Evolutionary conservation across 2,113 vertebrate genomes (phyloP), one percentile per base, ranked within the genome.

Genomic region (Sarotherodon lohbergeri): DNA sequence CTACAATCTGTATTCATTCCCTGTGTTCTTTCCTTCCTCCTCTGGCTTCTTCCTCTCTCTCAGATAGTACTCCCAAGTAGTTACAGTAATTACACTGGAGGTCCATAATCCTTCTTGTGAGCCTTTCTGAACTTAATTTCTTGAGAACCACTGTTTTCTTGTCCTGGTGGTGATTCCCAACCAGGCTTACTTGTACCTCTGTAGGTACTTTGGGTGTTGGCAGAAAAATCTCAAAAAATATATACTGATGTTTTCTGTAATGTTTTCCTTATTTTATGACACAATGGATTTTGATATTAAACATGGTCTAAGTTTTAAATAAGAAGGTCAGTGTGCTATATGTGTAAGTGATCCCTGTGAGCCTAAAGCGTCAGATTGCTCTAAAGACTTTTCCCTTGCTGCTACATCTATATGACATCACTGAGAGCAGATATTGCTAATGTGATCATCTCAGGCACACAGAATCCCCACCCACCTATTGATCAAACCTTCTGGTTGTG

Each of bases 1-100:
- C 88, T 78, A 36, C 86, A 27, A 32, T 83, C 57, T 56, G 9
- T 83, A 79, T 90, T 91, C 82, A 10, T 86, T 63, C 56, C 86
- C 80, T 80, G 56, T 87, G 83, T 16, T 63, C 32, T 85, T 46
- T 86, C 86, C 73, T 84, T 79, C 81, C 46, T 86, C 86, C 68
- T 82, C 59, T 84, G 50, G 41, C 9, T 17, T 59, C 46, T 76
- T 87, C 68, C 87, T 85, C 36, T 76, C 50, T 86, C 56, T 86
- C 76, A 19, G 55, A 11, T 91, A 84, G 79, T 87, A 56, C 1
- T 89, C 80, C 86, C 68, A 36, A 73, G 36, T 88, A 80, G 84
- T 46, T 82, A 16, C 14, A 50, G 13, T 48, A 82, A 48, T 7
- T 27, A 55, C 4, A 43, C 3, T 27, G 7, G 5, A 56, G n/a